A percentile compares a stretch with the other conserved stretches of the same genome.
phyloP scores from a whole-genome alignment of 2,797 vertebrate species.

The Decapterus maruadsi region DNA sequence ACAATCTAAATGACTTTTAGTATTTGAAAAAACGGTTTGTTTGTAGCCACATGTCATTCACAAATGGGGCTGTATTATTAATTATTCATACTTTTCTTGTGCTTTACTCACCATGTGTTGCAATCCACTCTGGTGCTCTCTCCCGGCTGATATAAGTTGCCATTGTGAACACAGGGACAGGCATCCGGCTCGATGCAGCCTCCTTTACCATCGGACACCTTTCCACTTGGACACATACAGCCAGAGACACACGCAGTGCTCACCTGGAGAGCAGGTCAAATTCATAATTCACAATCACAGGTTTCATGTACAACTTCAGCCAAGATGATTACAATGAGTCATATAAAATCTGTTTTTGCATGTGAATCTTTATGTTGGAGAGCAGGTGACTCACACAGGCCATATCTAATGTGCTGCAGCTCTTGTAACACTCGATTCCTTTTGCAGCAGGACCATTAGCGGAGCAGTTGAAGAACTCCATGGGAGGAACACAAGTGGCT shows the following conservation, averaged over 20 bases:
- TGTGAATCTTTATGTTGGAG: background rate
- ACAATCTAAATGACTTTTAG: background rate
- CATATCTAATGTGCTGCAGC: conserved; percentile 88
- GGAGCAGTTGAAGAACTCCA: conserved; percentile 89
- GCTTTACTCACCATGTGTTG: conserved; percentile 84
- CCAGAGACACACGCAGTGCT: conserved; percentile 87
- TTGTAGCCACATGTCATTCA: background rate
- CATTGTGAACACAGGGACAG: conserved; percentile 87
- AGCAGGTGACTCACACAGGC: conserved; percentile 88
- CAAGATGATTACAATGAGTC: background rate
- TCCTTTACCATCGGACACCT: conserved; percentile 83
- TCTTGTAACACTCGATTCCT: conserved; percentile 89
- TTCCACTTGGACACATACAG: conserved; percentile 86
- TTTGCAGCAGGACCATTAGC: conserved; percentile 62
- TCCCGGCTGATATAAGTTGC: conserved; percentile 81
- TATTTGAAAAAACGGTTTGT: background rate
- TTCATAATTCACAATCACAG: background rate
- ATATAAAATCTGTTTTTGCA: background rate
- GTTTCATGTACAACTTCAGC: background rate
- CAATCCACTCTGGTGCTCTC: conserved; percentile 85
- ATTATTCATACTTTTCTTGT: background rate
- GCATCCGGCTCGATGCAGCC: conserved; percentile 82
- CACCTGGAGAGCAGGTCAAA: conserved; percentile 72
- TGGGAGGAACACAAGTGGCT: conserved; percentile 84
- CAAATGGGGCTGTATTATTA: background rate